phyloP scores from a whole-genome alignment of 2,797 vertebrate genomes.

The Morelia viridis region DNA sequence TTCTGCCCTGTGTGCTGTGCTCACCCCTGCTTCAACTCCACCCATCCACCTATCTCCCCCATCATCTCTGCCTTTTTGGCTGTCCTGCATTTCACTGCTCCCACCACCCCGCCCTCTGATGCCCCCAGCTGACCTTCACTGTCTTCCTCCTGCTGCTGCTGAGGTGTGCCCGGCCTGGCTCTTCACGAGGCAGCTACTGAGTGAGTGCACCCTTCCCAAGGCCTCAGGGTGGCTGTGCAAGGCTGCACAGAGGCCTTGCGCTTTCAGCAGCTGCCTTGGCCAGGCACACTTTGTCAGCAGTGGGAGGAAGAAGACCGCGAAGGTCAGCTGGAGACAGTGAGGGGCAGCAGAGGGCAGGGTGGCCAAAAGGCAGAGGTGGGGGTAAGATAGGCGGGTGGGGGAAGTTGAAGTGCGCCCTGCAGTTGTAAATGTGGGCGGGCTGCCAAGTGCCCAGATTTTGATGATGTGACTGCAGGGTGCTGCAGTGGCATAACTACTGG shows the following conservation, averaged over 20 bases:
- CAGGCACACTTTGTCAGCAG: not conserved
- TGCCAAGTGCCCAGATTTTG: too few species aligned
- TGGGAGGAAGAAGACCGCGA: not conserved
- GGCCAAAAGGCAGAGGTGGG: not conserved
- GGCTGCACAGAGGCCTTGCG: too few species aligned
- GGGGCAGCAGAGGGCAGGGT: not conserved
- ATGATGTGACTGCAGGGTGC: too few species aligned
- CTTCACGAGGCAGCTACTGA: not conserved
- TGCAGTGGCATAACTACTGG: too few species aligned
- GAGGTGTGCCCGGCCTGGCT: rapidly evolving
- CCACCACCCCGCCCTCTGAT: not conserved
- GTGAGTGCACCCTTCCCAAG: not conserved
- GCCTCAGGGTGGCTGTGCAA: not conserved
- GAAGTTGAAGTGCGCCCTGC: not conserved
- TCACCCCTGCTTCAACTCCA: not conserved
- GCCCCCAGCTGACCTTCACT: not conserved
- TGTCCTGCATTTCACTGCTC: not conserved
- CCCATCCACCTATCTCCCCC: not conserved
- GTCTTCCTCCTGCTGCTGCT: not conserved
- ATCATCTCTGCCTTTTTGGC: not conserved
- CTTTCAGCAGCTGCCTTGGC: not conserved
- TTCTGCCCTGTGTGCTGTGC: not conserved
- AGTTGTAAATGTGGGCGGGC: too few species aligned
- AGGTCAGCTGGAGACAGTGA: not conserved
- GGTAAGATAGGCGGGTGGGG: not conserved